Evolutionary conservation across 2,888 invertebrate species (phyloP).

Genomic region (Tenthredo distinguenda): DNA sequence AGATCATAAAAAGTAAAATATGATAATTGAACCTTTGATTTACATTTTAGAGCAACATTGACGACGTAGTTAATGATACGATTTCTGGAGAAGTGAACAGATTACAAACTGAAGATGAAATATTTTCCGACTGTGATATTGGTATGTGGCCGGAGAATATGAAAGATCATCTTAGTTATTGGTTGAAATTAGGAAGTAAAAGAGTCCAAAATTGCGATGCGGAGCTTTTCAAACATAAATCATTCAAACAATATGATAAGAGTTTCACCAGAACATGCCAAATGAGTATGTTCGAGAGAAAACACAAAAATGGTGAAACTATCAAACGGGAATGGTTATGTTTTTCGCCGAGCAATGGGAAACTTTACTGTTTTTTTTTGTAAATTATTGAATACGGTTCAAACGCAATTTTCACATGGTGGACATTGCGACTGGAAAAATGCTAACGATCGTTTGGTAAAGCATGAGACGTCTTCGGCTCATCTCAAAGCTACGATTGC

Average conservation of each 20-base stretch:
- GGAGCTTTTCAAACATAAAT: conserved; percentile 49
- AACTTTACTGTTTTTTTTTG: conserved; percentile 52
- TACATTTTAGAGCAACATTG: conserved; percentile 16
- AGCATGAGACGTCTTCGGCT: conserved; percentile 52
- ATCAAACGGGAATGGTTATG: conserved; percentile 49
- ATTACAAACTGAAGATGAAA: conserved; percentile 47
- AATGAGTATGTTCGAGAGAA: conserved; percentile 36
- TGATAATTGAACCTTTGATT: background rate
- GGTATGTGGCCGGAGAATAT: conserved; percentile 17
- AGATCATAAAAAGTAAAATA: background rate
- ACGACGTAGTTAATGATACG: conserved; percentile 8
- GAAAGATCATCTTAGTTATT: conserved; percentile 31
- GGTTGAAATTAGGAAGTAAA: conserved; percentile 50
- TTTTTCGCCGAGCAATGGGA: conserved; percentile 45
- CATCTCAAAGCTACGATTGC: conserved; percentile 45
- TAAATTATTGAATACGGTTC: conserved; percentile 39
- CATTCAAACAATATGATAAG: conserved; percentile 38
- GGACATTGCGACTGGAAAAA: conserved; percentile 55
- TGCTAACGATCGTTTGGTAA: conserved; percentile 40
- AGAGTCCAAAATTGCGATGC: conserved; percentile 50
- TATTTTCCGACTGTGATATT: conserved; percentile 41
- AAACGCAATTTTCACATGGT: conserved; percentile 34
- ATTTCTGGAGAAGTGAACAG: conserved; percentile 9
- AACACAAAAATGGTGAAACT: conserved; percentile 48
- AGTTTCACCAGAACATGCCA: conserved; percentile 24